Evolutionary conservation across 2,113 vertebrate species (phyloP).

Genomic region (Epinephelus lanceolatus): DNA sequence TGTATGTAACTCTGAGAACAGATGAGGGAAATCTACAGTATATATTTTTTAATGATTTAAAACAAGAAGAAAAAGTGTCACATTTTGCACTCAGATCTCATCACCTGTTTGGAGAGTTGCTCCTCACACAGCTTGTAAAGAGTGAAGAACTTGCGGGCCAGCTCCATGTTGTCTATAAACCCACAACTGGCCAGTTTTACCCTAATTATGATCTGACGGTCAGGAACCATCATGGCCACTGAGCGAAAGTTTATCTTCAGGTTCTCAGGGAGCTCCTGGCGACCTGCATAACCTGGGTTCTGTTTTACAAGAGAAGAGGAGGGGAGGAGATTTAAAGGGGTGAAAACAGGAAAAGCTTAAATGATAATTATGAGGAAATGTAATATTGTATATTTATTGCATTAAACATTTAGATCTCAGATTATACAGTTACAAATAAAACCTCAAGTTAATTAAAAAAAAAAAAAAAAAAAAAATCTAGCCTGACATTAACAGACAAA

Average conservation of each 20-base stretch:
- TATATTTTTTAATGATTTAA: neutral
- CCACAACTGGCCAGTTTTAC: conserved; percentile 97
- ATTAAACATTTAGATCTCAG: neutral
- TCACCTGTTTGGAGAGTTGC: conserved; percentile 97
- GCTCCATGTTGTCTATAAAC: conserved; percentile 91
- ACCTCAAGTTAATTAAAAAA: neutral
- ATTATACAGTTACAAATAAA: neutral
- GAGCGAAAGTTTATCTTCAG: conserved; percentile 97
- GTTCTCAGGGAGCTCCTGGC: conserved; percentile 97
- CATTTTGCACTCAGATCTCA: neutral
- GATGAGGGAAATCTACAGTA: neutral
- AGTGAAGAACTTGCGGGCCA: conserved; percentile 96
- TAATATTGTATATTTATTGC: neutral
- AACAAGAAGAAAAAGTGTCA: neutral
- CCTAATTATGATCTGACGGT: conserved; percentile 96
- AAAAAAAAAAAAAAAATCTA: neutral
- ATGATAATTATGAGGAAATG: neutral
- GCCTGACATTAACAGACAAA: too few relatives aligned
- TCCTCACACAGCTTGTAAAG: conserved; percentile 97
- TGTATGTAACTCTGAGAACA: neutral
- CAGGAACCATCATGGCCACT: conserved; percentile 98
- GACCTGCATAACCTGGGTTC: conserved; percentile 98
- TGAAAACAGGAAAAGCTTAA: neutral
- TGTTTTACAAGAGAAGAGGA: conserved; percentile 59
- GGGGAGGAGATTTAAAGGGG: neutral